Evolutionary conservation across 2,888 invertebrate genomes (phyloP), one percentile per base, ranked within the genome.

Genomic region (Amphimallon solstitiale): DNA sequence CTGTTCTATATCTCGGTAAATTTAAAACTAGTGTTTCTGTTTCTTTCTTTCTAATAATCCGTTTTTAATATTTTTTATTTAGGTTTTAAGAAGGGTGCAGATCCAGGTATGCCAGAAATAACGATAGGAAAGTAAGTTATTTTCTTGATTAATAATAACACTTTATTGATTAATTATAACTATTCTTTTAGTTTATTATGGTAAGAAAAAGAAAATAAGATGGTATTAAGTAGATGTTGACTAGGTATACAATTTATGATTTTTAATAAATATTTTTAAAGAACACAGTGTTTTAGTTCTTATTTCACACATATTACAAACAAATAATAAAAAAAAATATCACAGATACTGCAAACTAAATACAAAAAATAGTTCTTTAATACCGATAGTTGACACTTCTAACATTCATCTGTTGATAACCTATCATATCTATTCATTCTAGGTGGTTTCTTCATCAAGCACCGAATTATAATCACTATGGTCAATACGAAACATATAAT

Each of bases 31-130:
- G 14, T 37, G 21, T 10, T 12, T n/a, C 6, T 9, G n/a, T n/a
- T 29, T 35, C 15, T 37, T 46, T 4, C 1, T 37, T 14, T 17
- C n/a, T n/a, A n/a, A n/a, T n/a, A n/a, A 10, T 1, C 5, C 2
- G 45, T 62, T 62, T 23, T 14, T n/a, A 7, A 59, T 49, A 52
- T 40, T 54, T 37, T 17, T 60, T 38, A 9, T 34, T 12, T 71
- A 90, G 90, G 90, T 67, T 90, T 90, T 73, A 84, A 81, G 69
- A 88, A 88, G 78, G 90, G 90, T 21, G 85, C 90, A 17, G 90
- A 91, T 75, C 86, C 88, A 34, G 90, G 90, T 5, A 88, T 88
- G 87, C 90, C 90, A n/a, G 86, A 87, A 65, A 80, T 88, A 59
- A 78, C 84, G 6, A 14, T 87, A 14, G 77, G 85, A 69, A 86